Evolutionary conservation across 1,140 invertebrate genomes (phyloP), one percentile per base, ranked within the genome.

Genomic region (Heliconius congener): DNA sequence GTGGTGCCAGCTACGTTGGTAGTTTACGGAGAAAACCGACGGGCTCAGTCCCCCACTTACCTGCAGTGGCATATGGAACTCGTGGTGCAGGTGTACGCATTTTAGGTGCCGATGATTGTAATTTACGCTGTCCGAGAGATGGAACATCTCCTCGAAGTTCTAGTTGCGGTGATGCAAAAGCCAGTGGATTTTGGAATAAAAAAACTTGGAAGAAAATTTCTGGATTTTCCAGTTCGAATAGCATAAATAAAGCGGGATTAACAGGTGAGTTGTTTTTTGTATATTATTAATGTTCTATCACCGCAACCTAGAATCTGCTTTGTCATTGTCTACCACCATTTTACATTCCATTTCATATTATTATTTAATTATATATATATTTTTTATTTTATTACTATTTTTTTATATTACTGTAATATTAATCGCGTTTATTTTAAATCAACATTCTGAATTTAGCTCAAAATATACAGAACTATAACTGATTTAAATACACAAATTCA

Each of bases 201-300:
- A 97, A 97, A 85, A 95, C 96, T 2, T 97, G 97, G 97, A 97
- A 96, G 86, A 97, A 97, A 89, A 95, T 97, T 80, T 96, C 97
- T 27, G 96, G 96, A 23, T 96, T 97, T 79, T 96, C 96, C 60
- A 96, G 95, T 84, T 96, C 95, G 46, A 96, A 95, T 83, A 96
- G 96, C 86, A 96, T 96, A 84, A 96, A 96, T 80, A 96, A 96
- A 87, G 94, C 95, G 19, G 95, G 96, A 79, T 89, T 96, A 80
- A 94, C 95, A 89, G 95, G 96, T 96, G 87, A 95, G 95, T 93
- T 90, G 18, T 60, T 30, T 27, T 13, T 23, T 8, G 0, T 34
- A 27, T 6, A 30, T 30, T 27, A 23, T 30, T 30, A 30, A 30
- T 66, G 23, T 66, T 11, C 4, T 66, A 11, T 66, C 60, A 27